Percentiles rank a stretch among this genome's conserved stretches.
These are phyloP conservation scores for Ispidina lecontei DNA, from an alignment of 2,797 vertebrate species.

Conservation along the genomic window DNA sequence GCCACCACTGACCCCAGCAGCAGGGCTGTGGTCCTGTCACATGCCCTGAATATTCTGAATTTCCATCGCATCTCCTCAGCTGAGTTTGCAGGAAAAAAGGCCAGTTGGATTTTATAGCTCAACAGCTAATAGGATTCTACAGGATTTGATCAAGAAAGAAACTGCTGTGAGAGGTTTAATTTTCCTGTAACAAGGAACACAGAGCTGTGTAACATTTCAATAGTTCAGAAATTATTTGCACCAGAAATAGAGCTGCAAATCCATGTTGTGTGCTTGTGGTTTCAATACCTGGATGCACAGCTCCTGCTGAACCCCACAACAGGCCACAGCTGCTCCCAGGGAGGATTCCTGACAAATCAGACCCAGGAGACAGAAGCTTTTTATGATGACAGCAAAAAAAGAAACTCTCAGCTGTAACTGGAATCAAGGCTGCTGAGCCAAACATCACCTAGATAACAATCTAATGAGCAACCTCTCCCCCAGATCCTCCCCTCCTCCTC, in stretches of 20 bases:
- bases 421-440: constrained; percentile 37
- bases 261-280: background rate
- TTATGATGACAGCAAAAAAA: background rate
- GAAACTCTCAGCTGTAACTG: background rate
- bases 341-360: background rate
- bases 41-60: constrained; percentile 29
- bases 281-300: constrained; percentile 16
- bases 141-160: constrained; percentile 60
- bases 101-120: constrained; percentile 56
- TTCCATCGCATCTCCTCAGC: constrained; percentile 41
- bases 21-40: background rate
- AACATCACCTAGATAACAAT: constrained; percentile 35
- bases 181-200: background rate
- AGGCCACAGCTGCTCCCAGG: background rate
- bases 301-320: background rate
- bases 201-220: constrained; percentile 26
- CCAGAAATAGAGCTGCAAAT: constrained; percentile 31
- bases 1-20: background rate
- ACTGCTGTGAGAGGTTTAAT: constrained; percentile 6
- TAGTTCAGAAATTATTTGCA: constrained; percentile 45
- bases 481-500: background rate
- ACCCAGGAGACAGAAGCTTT: background rate
- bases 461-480: constrained; percentile 1
- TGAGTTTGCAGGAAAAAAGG: constrained; percentile 33
- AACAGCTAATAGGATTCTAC: constrained; percentile 60